A percentile compares a stretch with the other conserved stretches of the same genome.
Conservation (phyloP, 2,888 invertebrate species). For the Eupithecia dodoneata region DNA sequence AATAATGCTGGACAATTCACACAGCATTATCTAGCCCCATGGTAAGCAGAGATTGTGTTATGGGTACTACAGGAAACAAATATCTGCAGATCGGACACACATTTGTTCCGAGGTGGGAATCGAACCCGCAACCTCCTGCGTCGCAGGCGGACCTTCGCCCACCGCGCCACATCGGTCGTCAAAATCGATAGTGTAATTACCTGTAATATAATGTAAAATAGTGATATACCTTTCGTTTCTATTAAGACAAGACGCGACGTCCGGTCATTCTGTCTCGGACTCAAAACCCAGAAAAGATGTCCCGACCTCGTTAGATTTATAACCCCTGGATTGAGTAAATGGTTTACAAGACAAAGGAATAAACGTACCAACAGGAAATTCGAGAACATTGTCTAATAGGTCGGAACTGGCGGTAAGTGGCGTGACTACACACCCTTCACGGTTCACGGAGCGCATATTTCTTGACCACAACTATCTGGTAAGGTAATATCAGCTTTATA, state of each 20-base stretch:
- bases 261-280: background rate
- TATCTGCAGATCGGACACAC: no score
- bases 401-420: constrained; percentile 41
- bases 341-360: constrained; percentile 16
- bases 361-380: constrained; percentile 11
- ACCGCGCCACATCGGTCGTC: no score
- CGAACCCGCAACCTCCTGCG: no score
- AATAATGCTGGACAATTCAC: no score
- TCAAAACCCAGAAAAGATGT: background rate
- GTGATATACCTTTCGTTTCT: background rate
- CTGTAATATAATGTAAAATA: no score
- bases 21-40: no score
- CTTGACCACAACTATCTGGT: constrained; percentile 21
- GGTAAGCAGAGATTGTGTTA: no score
- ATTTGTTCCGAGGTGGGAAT: no score
- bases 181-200: no score
- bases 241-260: background rate
- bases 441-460: constrained; percentile 35
- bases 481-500: background rate
- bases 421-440: constrained; percentile 42
- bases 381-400: constrained; percentile 35
- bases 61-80: no score
- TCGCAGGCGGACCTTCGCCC: no score
- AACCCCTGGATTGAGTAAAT: constrained; percentile 17
- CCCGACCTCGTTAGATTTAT: background rate